Percentiles rank a stretch among this genome's conserved stretches.
Conservation (phyloP, 2,113 vertebrate species). For the Stigmatopora argus region DNA sequence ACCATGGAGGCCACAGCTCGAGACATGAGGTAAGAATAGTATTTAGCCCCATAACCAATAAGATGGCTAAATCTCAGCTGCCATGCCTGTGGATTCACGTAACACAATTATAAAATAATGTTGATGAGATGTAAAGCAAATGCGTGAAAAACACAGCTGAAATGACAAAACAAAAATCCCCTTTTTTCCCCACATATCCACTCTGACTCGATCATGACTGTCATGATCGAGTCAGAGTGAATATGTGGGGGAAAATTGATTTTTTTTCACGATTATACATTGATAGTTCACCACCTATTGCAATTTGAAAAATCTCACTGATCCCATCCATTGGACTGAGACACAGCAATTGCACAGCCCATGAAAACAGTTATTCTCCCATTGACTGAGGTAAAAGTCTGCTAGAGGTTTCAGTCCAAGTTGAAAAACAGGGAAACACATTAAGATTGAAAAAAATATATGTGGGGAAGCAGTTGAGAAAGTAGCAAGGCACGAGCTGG, state of each 20-base stretch:
- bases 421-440: slow-evolving; percentile 24
- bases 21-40: slow-evolving; percentile 98
- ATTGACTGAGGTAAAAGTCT: slow-evolving; percentile 25
- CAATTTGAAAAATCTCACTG: neutral
- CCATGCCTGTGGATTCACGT: slow-evolving; percentile 78
- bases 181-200: no score
- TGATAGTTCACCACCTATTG: neutral
- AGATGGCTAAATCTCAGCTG: slow-evolving; percentile 96
- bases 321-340: neutral
- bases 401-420: slow-evolving; percentile 26
- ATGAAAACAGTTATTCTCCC: slow-evolving; percentile 21
- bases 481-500: slow-evolving; percentile 17
- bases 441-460: slow-evolving; percentile 22
- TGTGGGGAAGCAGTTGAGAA: slow-evolving; percentile 30
- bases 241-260: no score
- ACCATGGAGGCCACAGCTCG: slow-evolving; percentile 96
- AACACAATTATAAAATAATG: neutral
- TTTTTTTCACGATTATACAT: neutral
- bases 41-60: slow-evolving; percentile 93
- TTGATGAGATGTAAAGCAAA: neutral
- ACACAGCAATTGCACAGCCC: slow-evolving; percentile 4
- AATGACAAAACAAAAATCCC: no score
- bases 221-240: neutral
- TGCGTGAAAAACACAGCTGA: neutral
- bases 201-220: no score